Evolutionary conservation across 2,113 vertebrate genomes (phyloP).

Genomic region (Orthonyx spaldingii): DNA sequence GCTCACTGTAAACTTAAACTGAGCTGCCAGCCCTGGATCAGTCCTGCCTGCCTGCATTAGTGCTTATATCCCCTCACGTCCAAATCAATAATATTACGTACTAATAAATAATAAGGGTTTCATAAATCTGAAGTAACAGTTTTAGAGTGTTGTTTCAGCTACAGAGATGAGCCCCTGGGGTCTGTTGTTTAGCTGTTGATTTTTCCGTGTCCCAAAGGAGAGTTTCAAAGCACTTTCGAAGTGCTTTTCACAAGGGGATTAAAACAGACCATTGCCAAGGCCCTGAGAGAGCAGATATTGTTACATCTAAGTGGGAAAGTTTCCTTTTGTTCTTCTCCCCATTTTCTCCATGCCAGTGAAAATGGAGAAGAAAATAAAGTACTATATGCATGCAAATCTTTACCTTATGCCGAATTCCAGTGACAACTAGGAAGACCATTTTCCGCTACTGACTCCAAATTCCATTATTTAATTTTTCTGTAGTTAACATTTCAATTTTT

Average conservation of each 20-base stretch:
- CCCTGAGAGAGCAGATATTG: not conserved
- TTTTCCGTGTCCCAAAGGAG: not conserved
- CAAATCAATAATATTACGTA: slow-evolving; percentile 28
- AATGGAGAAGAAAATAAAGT: not conserved
- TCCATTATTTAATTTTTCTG: not conserved
- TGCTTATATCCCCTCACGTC: not conserved
- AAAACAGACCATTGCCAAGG: not conserved
- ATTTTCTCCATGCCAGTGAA: not conserved
- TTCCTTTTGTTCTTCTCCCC: not conserved
- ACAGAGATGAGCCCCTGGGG: slow-evolving; percentile 2
- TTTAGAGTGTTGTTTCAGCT: slow-evolving; percentile 22
- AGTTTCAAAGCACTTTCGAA: slow-evolving; percentile 23
- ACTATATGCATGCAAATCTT: not conserved
- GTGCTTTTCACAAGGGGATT: slow-evolving; percentile 16
- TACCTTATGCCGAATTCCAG: not conserved
- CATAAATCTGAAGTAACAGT: slow-evolving; percentile 18
- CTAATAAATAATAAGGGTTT: slow-evolving; percentile 33
- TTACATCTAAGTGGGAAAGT: not conserved
- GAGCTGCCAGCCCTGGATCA: not conserved
- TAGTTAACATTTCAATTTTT: not conserved
- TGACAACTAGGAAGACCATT: not conserved
- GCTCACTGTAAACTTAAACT: not conserved
- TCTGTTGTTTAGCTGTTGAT: slow-evolving; percentile 26
- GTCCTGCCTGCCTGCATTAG: slow-evolving; percentile 13
- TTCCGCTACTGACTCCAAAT: not conserved